Evolutionary conservation across 1,140 invertebrate genomes (phyloP).

Genomic region (Varroa destructor): DNA sequence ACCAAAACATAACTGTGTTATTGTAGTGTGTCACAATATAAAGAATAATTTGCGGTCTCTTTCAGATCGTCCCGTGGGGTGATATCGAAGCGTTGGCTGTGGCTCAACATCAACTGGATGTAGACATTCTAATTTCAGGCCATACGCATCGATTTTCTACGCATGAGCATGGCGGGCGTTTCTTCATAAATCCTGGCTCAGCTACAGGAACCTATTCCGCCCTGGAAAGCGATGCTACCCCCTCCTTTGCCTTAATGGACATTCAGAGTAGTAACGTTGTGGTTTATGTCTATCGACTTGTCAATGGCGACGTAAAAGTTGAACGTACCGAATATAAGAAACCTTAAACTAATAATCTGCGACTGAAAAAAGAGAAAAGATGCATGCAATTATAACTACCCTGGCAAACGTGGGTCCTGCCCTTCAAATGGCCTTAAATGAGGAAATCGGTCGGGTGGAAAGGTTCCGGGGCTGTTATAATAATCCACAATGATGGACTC

Average conservation of each 20-base stretch:
- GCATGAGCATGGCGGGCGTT: conserved; percentile 95
- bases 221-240: conserved; percentile 68
- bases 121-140: conserved; percentile 95
- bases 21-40: too few species aligned
- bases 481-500: too few species aligned
- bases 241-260: conserved; percentile 97
- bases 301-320: conserved; percentile 96
- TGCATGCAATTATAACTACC: too few species aligned
- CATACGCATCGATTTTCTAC: conserved; percentile 98
- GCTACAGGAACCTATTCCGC: conserved; percentile 94
- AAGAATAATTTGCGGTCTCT: neutral
- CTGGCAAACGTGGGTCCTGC: too few species aligned
- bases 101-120: conserved; percentile 89
- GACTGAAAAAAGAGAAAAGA: too few species aligned
- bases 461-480: too few species aligned
- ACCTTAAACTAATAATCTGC: conserved; percentile 18
- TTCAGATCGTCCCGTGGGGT: conserved; percentile 86
- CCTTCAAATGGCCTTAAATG: too few species aligned
- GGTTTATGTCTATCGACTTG: conserved; percentile 93
- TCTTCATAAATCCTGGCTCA: conserved; percentile 98
- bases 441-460: too few species aligned
- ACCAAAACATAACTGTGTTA: too few species aligned
- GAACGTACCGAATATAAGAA: conserved; percentile 96
- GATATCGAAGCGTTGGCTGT: conserved; percentile 81
- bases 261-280: conserved; percentile 95